phyloP scores from a whole-genome alignment of 2,113 vertebrate genomes.

The Lagopus leucura region DNA sequence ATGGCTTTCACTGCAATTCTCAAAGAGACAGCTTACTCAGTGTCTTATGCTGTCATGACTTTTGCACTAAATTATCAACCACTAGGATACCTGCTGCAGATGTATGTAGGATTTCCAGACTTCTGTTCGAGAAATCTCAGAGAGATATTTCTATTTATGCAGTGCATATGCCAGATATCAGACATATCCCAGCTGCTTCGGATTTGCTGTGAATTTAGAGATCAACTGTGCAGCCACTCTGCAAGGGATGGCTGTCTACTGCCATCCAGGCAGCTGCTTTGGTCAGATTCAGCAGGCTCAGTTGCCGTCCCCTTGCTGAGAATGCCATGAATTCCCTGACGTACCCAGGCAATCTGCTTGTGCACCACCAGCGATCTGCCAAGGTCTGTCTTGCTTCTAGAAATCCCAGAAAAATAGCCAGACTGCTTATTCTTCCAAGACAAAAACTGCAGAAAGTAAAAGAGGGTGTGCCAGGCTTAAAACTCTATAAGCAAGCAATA shows the following conservation, averaged over 20 bases:
- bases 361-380: background rate
- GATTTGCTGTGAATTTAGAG: background rate
- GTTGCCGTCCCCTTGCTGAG: background rate
- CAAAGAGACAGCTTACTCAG: background rate
- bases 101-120: background rate
- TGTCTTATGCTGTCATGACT: background rate
- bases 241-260: background rate
- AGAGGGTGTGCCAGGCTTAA: background rate
- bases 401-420: background rate
- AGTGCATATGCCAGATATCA: background rate
- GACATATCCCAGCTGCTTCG: background rate
- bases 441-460: background rate
- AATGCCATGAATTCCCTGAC: background rate
- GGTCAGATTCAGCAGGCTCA: background rate
- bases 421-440: background rate
- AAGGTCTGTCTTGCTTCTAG: background rate
- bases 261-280: background rate
- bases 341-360: background rate
- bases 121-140: slow-evolving; percentile 11
- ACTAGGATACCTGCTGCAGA: background rate
- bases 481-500: background rate
- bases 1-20: background rate
- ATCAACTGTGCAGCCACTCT: background rate
- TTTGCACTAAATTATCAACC: background rate
- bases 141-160: background rate